These are phyloP conservation scores for Leucozona laternaria DNA, from an alignment of 2,888 invertebrate genomes.

Conservation along the genomic window DNA sequence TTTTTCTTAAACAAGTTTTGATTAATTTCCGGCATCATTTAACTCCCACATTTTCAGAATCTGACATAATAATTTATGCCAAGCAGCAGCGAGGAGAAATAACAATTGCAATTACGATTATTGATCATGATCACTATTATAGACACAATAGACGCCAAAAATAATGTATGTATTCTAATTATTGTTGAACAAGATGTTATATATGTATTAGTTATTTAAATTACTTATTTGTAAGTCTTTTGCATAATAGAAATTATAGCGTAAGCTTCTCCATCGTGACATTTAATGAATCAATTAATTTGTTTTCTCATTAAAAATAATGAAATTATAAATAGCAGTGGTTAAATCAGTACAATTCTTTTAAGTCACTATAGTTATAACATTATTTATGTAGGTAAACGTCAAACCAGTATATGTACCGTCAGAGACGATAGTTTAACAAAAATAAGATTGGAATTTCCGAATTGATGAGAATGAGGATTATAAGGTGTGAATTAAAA, in stretches of 20 bases:
- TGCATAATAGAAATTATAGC: not conserved
- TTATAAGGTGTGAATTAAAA: conserved; percentile 2
- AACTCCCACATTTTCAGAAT: conserved; percentile 18
- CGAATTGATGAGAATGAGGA: conserved; percentile 1
- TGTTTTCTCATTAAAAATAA: not conserved
- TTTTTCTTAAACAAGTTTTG: not conserved
- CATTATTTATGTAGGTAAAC: not conserved
- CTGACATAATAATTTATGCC: conserved; percentile 14
- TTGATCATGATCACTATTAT: not conserved
- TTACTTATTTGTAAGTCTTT: not conserved
- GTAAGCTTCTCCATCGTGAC: conserved; percentile 6
- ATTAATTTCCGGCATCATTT: conserved; percentile 1
- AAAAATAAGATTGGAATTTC: conserved; percentile 2
- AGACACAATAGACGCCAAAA: conserved; percentile 26
- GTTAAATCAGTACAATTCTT: not conserved
- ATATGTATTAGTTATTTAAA: conserved; percentile 1
- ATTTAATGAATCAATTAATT: conserved; percentile 34
- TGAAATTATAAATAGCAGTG: not conserved
- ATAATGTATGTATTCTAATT: conserved; percentile 26
- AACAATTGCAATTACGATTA: conserved; percentile 3
- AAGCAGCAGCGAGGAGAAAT: not conserved
- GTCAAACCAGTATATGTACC: not conserved
- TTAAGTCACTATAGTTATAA: not conserved
- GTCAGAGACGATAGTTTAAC: not conserved
- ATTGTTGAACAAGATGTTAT: conserved; percentile 22